These are phyloP conservation scores for Alosa alosa DNA, from an alignment of 2,113 vertebrate species.

Conservation along the genomic window DNA sequence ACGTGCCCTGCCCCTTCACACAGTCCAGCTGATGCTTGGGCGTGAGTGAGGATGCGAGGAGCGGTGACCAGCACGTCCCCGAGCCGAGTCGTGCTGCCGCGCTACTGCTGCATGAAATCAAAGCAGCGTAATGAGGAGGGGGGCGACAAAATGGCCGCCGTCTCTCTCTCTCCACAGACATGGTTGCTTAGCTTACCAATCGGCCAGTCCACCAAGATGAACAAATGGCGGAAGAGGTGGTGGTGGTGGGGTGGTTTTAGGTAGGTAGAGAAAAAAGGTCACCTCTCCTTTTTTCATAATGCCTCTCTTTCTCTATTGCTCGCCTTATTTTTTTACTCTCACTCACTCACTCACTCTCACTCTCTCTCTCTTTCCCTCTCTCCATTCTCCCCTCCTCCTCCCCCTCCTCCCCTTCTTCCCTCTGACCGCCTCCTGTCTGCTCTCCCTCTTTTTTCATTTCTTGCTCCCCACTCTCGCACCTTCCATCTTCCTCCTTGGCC, in stretches of 20 bases:
- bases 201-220: conserved; percentile 32
- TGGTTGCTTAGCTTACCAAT: conserved; percentile 65
- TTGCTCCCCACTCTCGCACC: conserved; percentile 42
- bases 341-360: conserved; percentile 17
- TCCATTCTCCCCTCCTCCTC: conserved; percentile 42
- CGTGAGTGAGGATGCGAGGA: conserved; percentile 55
- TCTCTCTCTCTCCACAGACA: conserved; percentile 55
- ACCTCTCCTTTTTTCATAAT: conserved; percentile 15
- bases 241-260: not conserved
- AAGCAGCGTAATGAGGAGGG: conserved; percentile 60
- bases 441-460: conserved; percentile 15
- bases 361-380: conserved; percentile 24
- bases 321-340: not conserved
- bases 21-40: conserved; percentile 59
- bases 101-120: conserved; percentile 68
- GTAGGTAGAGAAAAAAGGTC: conserved; percentile 30
- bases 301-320: conserved; percentile 47
- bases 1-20: conserved; percentile 1
- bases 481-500: conserved; percentile 57
- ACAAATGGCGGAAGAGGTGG: conserved; percentile 30
- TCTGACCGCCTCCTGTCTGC: conserved; percentile 12
- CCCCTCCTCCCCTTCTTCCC: conserved; percentile 47
- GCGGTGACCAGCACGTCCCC: conserved; percentile 63
- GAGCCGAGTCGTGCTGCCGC: not conserved
- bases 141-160: conserved; percentile 73